Conservation (phyloP, 2,888 invertebrate genomes). For the Lomographa bimaculata region DNA sequence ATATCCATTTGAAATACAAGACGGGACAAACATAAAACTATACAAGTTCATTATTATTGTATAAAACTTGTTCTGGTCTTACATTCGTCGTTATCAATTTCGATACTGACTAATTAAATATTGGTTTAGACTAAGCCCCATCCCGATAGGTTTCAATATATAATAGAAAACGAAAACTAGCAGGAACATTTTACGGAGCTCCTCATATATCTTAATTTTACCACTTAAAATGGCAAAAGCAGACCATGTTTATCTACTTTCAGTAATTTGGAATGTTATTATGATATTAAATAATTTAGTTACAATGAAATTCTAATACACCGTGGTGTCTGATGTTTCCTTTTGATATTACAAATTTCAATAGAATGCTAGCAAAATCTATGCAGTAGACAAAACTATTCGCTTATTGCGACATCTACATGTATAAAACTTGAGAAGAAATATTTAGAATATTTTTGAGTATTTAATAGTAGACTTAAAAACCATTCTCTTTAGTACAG, state of each 20-base stretch:
- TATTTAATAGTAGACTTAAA: slow-evolving; percentile 22
- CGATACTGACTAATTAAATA: too few species aligned
- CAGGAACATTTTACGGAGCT: too few species aligned
- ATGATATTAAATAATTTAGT: slow-evolving; percentile 14
- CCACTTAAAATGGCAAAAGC: too few species aligned
- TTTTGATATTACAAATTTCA: slow-evolving; percentile 3
- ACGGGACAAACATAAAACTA: too few species aligned
- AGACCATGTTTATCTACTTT: slow-evolving; percentile 10
- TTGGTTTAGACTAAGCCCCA: too few species aligned
- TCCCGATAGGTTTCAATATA: too few species aligned
- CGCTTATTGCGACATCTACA: slow-evolving; percentile 23
- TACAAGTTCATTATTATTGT: too few species aligned
- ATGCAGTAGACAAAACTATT: slow-evolving; percentile 19
- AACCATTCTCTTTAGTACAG: slow-evolving; percentile 23
- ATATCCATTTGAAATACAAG: background rate
- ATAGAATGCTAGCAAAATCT: slow-evolving; percentile 28
- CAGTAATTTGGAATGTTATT: slow-evolving; percentile 33
- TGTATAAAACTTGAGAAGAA: slow-evolving; percentile 28
- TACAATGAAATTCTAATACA: slow-evolving; percentile 6
- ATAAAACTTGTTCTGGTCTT: too few species aligned
- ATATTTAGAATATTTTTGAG: slow-evolving; percentile 21
- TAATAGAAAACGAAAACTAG: too few species aligned
- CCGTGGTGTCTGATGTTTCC: too few species aligned
- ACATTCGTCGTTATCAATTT: too few species aligned
- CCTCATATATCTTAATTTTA: too few species aligned